Conservation (phyloP, 2,797 vertebrate species). For the Hipposideros larvatus region DNA sequence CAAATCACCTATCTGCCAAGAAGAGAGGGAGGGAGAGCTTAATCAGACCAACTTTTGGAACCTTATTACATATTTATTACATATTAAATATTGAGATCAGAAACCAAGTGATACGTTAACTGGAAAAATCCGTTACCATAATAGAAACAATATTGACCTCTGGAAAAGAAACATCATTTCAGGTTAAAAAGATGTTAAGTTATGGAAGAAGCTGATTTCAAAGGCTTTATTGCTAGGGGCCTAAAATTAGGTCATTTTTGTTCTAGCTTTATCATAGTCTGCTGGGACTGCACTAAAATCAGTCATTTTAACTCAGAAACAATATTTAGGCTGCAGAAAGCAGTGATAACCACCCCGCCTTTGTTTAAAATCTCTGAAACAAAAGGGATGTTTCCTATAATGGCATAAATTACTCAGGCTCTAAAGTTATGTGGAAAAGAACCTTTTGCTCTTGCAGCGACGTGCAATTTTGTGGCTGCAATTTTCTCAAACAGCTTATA, state of each 20-base stretch:
- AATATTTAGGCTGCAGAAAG: constrained; percentile 52
- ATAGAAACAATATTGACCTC: constrained; percentile 79
- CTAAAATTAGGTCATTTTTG: constrained; percentile 77
- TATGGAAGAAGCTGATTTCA: constrained; percentile 79
- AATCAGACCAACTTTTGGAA: constrained; percentile 61
- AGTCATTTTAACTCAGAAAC: constrained; percentile 69
- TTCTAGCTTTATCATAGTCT: constrained; percentile 55
- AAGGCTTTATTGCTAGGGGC: constrained; percentile 76
- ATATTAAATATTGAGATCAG: constrained; percentile 80
- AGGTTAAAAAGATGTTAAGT: constrained; percentile 76
- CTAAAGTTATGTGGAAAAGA: constrained; percentile 34
- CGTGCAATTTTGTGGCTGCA: constrained; percentile 51
- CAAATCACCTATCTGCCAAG: constrained; percentile 75
- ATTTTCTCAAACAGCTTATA: constrained; percentile 61
- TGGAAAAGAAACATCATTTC: constrained; percentile 74
- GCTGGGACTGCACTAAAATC: constrained; percentile 44
- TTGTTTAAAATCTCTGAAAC: constrained; percentile 67
- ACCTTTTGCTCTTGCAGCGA: not conserved
- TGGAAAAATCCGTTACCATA: constrained; percentile 81
- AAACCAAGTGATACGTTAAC: constrained; percentile 82
- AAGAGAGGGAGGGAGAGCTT: constrained; percentile 68
- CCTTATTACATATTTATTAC: constrained; percentile 49
- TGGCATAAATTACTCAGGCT: constrained; percentile 8
- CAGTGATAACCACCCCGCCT: not conserved
- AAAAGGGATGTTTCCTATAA: not conserved